Base-by-base conservation (phyloP, 1,140 invertebrate species). In the Ctenoplectra terminalis region DNA sequence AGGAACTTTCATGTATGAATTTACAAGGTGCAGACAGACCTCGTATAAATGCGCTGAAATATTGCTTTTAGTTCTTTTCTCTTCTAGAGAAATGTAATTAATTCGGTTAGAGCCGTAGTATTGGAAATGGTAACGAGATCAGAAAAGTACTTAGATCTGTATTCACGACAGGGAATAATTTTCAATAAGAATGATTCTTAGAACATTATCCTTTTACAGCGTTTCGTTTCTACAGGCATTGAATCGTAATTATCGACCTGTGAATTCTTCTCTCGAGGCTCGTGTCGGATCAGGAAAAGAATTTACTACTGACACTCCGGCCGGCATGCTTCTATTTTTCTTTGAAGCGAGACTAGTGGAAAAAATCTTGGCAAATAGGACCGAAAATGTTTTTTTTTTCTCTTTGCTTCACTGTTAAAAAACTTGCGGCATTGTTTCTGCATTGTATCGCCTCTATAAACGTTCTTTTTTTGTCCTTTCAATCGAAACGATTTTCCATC, bases 381-480 rank as follows among this genome's bases (percentile, higher is more conserved):
- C 34, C 54, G 48, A 58, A 75, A 75, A 75, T 79, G 78, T 81
- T 37, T 37, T 34, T 34, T 69, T 34, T 69, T 17, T 34, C 5
- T 4, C 13, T 46, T n/a, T 48, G 37, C 26, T 69, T 58, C 26
- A 6, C 23, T 34, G 40, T 37, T 64, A 67, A 69, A 48, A 69
- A 75, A n/a, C 63, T 69, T 50, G 37, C 54, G 76, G 48, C 63
- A 83, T 73, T 80, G 82, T 83, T 81, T 84, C 64, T 48, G 17
- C 17, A 48, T 26, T 48, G 17, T 67, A 52, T 74, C 34, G 29
- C 20, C 58, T 85, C 79, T 71, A 52, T 70, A 66, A 85, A 75
- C 29, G 40, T 58, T 20, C 15, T 11, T 52, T 70, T 60, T 81
- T 76, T n/a, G 34, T 60, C 0, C 43, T 64, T 66, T 71, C 70